Percentiles rank a stretch among this genome's conserved stretches.
phyloP scores from a whole-genome alignment of 2,113 vertebrate genomes.

The Chauna torquata region DNA sequence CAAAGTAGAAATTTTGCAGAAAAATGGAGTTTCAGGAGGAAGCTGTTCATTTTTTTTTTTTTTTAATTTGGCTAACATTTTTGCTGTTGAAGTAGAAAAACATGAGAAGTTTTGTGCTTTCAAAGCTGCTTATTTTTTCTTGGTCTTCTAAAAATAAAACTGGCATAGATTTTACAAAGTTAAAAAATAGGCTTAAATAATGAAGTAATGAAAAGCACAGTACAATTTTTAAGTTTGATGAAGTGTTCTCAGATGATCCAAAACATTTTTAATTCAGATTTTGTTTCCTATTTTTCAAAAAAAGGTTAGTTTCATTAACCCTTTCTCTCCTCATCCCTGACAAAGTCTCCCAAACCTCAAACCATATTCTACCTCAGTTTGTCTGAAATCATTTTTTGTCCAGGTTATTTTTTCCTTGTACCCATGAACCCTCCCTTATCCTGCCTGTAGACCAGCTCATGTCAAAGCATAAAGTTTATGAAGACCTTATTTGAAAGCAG shows the following conservation, averaged over 20 bases:
- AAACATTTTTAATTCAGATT: not conserved
- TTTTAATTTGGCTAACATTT: not conserved
- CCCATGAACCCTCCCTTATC: not conserved
- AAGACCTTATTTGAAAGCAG: not conserved
- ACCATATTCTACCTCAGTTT: not conserved
- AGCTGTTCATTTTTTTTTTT: not conserved
- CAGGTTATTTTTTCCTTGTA: not conserved
- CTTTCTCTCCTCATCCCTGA: not conserved
- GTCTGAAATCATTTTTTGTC: not conserved
- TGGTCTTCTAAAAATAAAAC: constrained; percentile 14
- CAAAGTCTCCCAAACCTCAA: not conserved
- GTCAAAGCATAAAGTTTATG: not conserved
- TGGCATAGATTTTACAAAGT: not conserved
- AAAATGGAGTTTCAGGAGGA: not conserved
- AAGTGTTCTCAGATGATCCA: not conserved
- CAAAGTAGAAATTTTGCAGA: not conserved
- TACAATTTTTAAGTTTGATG: not conserved
- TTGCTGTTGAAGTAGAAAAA: not conserved
- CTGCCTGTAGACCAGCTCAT: not conserved
- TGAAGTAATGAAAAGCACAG: not conserved
- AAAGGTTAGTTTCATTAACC: not conserved
- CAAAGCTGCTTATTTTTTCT: not conserved
- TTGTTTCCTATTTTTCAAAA: not conserved
- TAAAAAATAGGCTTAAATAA: not conserved
- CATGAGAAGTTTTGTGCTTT: not conserved